Percentiles rank a stretch among this genome's conserved stretches.
These are phyloP conservation scores for Sycophaga agraensis DNA, from an alignment of 1,140 invertebrate genomes.

Conservation along the genomic window DNA sequence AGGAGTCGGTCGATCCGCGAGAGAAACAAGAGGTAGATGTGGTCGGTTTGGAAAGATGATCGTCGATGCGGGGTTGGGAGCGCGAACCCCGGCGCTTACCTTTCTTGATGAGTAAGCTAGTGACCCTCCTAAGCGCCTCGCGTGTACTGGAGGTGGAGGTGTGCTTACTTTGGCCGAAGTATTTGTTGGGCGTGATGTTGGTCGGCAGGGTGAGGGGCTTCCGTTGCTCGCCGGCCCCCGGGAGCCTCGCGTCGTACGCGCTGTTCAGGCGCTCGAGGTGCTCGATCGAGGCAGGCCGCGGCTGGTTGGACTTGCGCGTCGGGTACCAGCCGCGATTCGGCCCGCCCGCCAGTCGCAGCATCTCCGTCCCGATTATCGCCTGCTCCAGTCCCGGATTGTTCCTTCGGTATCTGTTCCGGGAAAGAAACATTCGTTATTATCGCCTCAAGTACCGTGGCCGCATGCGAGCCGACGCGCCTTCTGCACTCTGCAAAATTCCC, in stretches of 20 bases:
- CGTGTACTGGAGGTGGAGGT: conserved; percentile 67
- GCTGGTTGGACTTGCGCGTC: conserved; percentile 57
- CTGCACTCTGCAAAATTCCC: no score
- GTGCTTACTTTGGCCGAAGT: conserved; percentile 74
- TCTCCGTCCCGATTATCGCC: conserved; percentile 72
- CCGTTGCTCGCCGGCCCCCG: conserved; percentile 59
- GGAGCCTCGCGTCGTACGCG: conserved; percentile 55
- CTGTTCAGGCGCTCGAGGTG: conserved; percentile 72
- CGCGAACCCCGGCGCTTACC: conserved; percentile 61
- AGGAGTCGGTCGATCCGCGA: no score
- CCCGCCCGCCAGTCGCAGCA: conserved; percentile 73
- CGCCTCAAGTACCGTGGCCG: no score
- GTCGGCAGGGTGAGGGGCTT: conserved; percentile 81
- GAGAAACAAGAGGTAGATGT: no score
- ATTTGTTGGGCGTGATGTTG: conserved; percentile 78
- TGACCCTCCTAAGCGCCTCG: conserved; percentile 80
- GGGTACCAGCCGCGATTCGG: conserved; percentile 84
- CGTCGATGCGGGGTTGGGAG: no score
- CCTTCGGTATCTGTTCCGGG: conserved; percentile 65
- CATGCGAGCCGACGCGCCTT: no score
- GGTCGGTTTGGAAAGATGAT: no score
- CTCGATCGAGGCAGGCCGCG: conserved; percentile 78
- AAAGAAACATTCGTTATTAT: no score
- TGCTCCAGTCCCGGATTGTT: conserved; percentile 67
- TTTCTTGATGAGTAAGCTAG: conserved; percentile 83